Conservation (phyloP, 2,888 invertebrate genomes). For the Zaprionus lineosus region DNA sequence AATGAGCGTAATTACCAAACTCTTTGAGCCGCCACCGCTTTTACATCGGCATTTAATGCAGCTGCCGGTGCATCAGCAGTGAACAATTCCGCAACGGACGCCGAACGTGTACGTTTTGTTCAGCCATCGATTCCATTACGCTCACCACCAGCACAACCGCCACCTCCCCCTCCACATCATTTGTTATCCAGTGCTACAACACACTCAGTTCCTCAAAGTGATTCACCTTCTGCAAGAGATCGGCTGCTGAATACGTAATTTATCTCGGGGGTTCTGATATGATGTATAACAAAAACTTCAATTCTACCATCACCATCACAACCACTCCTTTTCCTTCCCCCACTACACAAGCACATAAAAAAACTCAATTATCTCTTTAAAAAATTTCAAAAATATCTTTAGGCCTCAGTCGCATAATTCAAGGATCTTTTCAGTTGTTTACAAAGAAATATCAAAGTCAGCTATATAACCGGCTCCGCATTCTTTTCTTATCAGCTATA, state of each 20-base stretch:
- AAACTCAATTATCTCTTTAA: conserved; percentile 37
- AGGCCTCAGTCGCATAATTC: too few species aligned
- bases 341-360: conserved; percentile 29
- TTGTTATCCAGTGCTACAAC: conserved; percentile 20
- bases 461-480: conserved; percentile 15
- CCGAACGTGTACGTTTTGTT: conserved; percentile 79
- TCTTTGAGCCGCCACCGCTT: conserved; percentile 86
- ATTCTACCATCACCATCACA: too few species aligned
- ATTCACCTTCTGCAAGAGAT: conserved; percentile 74
- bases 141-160: conserved; percentile 72
- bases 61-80: conserved; percentile 61
- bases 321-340: too few species aligned
- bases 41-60: conserved; percentile 80
- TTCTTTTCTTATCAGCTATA: conserved; percentile 41
- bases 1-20: conserved; percentile 94
- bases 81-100: conserved; percentile 65
- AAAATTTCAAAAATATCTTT: conserved; percentile 21
- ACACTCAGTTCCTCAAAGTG: conserved; percentile 37
- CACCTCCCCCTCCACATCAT: conserved; percentile 62
- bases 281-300: conserved; percentile 28
- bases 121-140: conserved; percentile 79
- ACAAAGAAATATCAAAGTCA: conserved; percentile 27
- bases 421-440: too few species aligned
- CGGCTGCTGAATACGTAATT: conserved; percentile 79
- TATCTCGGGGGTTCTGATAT: conserved; percentile 53